Evolutionary conservation across 2,797 vertebrate genomes (phyloP).

Genomic region (Syncerus caffer): DNA sequence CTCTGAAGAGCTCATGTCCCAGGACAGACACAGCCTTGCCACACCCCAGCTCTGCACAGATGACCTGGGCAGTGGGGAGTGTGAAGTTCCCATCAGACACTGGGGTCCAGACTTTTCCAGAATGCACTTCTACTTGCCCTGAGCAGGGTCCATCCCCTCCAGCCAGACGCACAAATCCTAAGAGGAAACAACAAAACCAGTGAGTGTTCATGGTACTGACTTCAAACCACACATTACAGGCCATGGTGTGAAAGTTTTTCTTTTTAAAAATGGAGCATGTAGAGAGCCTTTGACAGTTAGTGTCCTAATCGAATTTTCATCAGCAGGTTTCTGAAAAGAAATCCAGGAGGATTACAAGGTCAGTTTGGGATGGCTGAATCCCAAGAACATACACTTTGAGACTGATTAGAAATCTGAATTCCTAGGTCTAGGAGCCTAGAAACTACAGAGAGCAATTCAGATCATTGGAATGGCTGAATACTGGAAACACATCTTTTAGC

Average conservation of each 20-base stretch:
- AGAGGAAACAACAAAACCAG: too few relatives aligned
- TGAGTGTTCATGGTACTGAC: too few relatives aligned
- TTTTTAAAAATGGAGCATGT: too few relatives aligned
- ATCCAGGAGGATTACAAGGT: not conserved
- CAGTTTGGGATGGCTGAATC: not conserved
- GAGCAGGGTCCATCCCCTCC: too few relatives aligned
- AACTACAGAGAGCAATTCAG: not conserved
- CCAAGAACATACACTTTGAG: not conserved
- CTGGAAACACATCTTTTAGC: not conserved
- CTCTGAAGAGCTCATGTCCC: not conserved
- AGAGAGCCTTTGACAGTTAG: not conserved
- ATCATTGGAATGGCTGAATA: not conserved
- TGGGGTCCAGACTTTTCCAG: too few relatives aligned
- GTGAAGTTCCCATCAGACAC: not conserved
- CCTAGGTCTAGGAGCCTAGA: too few relatives aligned
- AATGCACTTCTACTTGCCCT: too few relatives aligned
- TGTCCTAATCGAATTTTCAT: not conserved
- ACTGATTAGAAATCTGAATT: not conserved
- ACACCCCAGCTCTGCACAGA: conserved; percentile 69
- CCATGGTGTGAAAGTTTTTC: too few relatives aligned
- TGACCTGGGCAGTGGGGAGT: not conserved
- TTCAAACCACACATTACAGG: rapidly evolving
- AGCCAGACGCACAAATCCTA: too few relatives aligned
- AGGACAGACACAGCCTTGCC: conserved; percentile 12
- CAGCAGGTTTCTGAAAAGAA: not conserved